Evolutionary conservation across 2,797 vertebrate genomes (phyloP).

Genomic region (Meriones psammophilus): DNA sequence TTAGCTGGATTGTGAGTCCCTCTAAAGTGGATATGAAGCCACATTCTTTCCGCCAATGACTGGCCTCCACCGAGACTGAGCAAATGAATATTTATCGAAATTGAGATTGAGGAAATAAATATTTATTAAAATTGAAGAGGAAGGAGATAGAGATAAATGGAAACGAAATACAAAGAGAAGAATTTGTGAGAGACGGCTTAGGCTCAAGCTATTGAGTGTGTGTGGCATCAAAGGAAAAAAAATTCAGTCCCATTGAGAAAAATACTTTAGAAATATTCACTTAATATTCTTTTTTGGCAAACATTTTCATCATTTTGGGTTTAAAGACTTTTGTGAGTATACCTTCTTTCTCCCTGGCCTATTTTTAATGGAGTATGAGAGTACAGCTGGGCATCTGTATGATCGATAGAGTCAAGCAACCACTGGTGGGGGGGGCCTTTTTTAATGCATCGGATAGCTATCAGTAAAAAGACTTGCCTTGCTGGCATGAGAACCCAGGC

Average conservation of each 20-base stretch:
- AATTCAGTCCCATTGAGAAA: slow-evolving; percentile 80
- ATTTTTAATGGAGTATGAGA: slow-evolving; percentile 75
- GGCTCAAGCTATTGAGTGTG: background rate
- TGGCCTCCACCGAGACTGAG: background rate
- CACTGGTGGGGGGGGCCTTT: background rate
- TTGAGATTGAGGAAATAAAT: background rate
- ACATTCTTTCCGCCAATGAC: background rate
- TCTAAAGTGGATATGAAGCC: slow-evolving; percentile 15
- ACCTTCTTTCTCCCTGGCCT: slow-evolving; percentile 81
- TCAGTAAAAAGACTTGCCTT: background rate
- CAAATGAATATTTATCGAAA: slow-evolving; percentile 16
- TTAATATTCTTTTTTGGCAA: slow-evolving; percentile 79
- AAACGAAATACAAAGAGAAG: slow-evolving; percentile 65
- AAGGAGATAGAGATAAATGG: slow-evolving; percentile 60
- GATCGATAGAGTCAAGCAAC: background rate
- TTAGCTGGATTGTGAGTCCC: background rate
- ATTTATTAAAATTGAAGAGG: slow-evolving; percentile 58
- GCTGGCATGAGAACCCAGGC: background rate
- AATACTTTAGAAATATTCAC: slow-evolving; percentile 84
- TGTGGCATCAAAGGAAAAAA: slow-evolving; percentile 59
- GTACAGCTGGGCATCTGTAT: background rate
- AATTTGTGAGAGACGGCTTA: background rate
- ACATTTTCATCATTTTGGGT: slow-evolving; percentile 82
- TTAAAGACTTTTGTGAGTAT: slow-evolving; percentile 77
- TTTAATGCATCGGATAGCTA: background rate